These are phyloP conservation scores for Oedothorax gibbosus DNA, from an alignment of 1,140 invertebrate genomes.

Conservation along the genomic window DNA sequence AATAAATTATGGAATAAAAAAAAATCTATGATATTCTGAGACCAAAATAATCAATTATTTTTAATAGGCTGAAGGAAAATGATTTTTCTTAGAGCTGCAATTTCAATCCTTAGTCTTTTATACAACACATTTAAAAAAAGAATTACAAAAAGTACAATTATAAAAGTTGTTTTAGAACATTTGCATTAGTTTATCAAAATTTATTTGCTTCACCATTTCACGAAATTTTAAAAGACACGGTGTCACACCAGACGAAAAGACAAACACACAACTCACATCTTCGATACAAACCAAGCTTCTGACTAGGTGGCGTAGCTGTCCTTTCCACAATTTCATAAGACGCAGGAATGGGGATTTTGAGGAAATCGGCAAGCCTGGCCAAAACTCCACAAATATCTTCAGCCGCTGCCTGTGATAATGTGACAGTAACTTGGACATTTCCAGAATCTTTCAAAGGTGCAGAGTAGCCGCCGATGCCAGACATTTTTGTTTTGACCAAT, in stretches of 20 bases:
- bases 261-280: conserved; percentile 26
- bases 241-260: neutral
- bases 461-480: conserved; percentile 54
- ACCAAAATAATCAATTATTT: too few species aligned
- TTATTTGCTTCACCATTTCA: too few species aligned
- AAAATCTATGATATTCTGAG: too few species aligned
- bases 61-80: too few species aligned
- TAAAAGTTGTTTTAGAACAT: too few species aligned
- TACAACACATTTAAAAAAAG: too few species aligned
- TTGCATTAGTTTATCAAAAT: too few species aligned
- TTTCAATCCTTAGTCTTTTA: too few species aligned
- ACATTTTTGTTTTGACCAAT: conserved; percentile 64
- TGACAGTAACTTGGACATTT: conserved; percentile 93
- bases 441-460: conserved; percentile 77
- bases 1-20: too few species aligned
- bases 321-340: conserved; percentile 86
- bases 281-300: conserved; percentile 83
- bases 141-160: too few species aligned
- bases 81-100: too few species aligned
- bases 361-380: conserved; percentile 87
- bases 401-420: conserved; percentile 86
- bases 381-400: conserved; percentile 93
- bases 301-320: conserved; percentile 81
- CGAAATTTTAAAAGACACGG: neutral
- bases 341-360: conserved; percentile 89